Evolutionary conservation across 2,113 vertebrate genomes (phyloP), one percentile per base, ranked within the genome.

Genomic region (Platichthys stellatus): DNA sequence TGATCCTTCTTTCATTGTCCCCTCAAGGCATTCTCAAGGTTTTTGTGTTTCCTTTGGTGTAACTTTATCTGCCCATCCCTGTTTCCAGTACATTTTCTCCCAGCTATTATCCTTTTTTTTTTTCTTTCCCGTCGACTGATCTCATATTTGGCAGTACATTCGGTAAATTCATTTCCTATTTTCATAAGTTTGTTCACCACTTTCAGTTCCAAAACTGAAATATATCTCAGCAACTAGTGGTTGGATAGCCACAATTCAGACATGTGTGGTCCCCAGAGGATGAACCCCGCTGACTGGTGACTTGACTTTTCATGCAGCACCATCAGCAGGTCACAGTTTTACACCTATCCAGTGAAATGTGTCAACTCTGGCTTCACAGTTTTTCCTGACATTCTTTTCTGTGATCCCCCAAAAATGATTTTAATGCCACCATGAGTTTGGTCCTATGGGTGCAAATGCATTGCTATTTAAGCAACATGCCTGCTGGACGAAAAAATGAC

Each of bases 81-180:
- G 23, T 38, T 20, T 65, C 65, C 20, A 24, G 4, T 57, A 49
- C 21, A 38, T 49, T 54, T 56, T 43, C 35, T 23, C 56, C 11
- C 18, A 14, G 61, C 15, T 35, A 6, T 74, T 62, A 58, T 17
- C 53, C 53, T 28, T 45, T 4, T 65, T 4, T 65, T 20, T 3
- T 24, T 38, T 26, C 47, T 62, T 43, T 31, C 40, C 23, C 56
- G n/a, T 58, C 68, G 47, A 63, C 51, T 3, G 72, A 70, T 69
- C 23, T 62, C 40, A 0, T 14, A n/a, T 74, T 88, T 75, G 77
- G 70, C 60, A 69, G 12, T 31, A 60, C 63, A 67, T 38, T 1
- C 18, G 7, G 43, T 15, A 45, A 20, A 70, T 53, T 69, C 31
- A 49, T 62, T 45, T 23, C 35, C 65, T 43, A 8, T 67, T 54